A percentile compares a stretch with the other conserved stretches of the same genome.
These are phyloP conservation scores for Nysson spinosus DNA, from an alignment of 2,888 invertebrate species.

Conservation along the genomic window DNA sequence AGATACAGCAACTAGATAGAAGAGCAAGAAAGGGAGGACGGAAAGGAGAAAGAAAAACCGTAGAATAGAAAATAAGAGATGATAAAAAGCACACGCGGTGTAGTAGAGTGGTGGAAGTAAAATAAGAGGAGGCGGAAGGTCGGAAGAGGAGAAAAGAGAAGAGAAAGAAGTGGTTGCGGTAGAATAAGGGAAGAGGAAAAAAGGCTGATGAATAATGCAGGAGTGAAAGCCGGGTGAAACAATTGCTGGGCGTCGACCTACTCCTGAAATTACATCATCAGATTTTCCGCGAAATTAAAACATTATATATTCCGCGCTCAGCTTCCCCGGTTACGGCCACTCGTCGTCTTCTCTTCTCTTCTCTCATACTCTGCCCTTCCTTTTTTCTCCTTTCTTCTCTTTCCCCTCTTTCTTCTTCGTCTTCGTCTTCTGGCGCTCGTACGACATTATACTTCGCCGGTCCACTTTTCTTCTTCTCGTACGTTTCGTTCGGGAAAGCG, in stretches of 20 bases:
- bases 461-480: background rate
- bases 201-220: constrained; percentile 64
- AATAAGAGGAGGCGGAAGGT: constrained; percentile 1
- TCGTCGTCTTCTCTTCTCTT: constrained; percentile 35
- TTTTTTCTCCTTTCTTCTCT: too few relatives aligned
- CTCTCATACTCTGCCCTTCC: too few relatives aligned
- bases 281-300: constrained; percentile 65
- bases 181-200: constrained; percentile 42
- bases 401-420: too few relatives aligned
- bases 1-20: background rate
- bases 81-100: too few relatives aligned
- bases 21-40: background rate
- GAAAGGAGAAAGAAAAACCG: background rate
- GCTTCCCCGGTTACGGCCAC: constrained; percentile 16
- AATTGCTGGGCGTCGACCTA: constrained; percentile 65
- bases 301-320: constrained; percentile 56
- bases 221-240: constrained; percentile 64
- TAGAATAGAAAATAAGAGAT: constrained; percentile 23
- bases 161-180: constrained; percentile 24
- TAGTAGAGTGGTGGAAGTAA: constrained; percentile 4
- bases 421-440: too few relatives aligned
- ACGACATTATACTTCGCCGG: constrained; percentile 15
- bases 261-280: constrained; percentile 65
- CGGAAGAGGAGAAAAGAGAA: background rate
- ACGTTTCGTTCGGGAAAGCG: background rate